Evolutionary conservation across 2,797 vertebrate species (phyloP), one percentile per base, ranked within the genome.

Genomic region (Falco peregrinus): DNA sequence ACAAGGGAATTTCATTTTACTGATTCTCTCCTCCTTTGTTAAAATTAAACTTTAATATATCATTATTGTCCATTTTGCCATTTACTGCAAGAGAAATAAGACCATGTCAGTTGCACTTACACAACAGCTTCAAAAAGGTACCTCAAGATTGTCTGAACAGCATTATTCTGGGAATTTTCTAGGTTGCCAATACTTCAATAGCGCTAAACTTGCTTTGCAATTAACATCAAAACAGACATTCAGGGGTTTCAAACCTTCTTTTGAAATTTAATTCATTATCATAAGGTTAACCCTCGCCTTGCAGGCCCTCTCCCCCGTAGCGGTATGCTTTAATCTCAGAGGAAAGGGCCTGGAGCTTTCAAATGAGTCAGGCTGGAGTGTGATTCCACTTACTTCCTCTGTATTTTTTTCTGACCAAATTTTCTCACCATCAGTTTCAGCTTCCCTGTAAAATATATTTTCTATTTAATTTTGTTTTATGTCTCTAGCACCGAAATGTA

Each of bases 191-290:
- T 60, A 64, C 15, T 84, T 82, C 33, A 79, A 74, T 53, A 92
- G 56, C 48, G 63, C 39, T 61, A 84, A 33, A 28, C 24, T 77
- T 94, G 51, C 75, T 82, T 83, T 92, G 60, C 28, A 93, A 79
- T 56, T 90, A 87, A 78, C 51, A 77, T 77, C 74, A 79, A 92
- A 94, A 86, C 37, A 90, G 77, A 60, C 9, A 47, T 25, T 37
- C 0, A 2, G 48, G 60, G 71, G 84, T 94, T 90, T 87, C 48
- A 92, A 79, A 33, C 22, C 39, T 74, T 57, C 73, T 81, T 95
- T 89, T 87, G 81, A 92, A 92, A 79, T 94, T 63, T 67, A 84
- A 45, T 82, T 93, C 51, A 70, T 83, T 63, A 67, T 37, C 56
- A 41, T 84, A 35, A 80, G n/a, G 56, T 83, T 87, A 76, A 87